phyloP scores from a whole-genome alignment of 2,797 vertebrate genomes.

The Avahi laniger region DNA sequence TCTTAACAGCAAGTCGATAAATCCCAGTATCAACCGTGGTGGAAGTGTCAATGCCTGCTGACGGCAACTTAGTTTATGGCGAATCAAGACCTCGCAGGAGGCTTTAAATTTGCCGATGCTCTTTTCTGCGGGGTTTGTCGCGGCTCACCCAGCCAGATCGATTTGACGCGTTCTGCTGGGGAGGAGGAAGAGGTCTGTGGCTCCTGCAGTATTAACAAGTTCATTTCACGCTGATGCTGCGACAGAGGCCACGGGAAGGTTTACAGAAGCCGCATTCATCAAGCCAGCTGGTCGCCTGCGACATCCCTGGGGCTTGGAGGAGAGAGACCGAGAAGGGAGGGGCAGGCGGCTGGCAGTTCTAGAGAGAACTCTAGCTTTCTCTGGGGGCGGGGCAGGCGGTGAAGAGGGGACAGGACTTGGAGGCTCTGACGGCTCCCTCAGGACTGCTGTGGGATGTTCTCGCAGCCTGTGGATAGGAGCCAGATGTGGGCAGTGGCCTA shows the following conservation, averaged over 20 bases:
- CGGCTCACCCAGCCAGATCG: conserved; percentile 63
- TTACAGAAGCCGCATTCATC: conserved; percentile 59
- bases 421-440: not conserved
- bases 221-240: conserved; percentile 70
- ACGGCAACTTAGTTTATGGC: conserved; percentile 72
- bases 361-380: not conserved
- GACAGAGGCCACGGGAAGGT: conserved; percentile 56
- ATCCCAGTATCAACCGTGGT: conserved; percentile 57
- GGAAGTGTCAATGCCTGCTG: conserved; percentile 62
- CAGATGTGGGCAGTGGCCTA: not conserved
- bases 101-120: conserved; percentile 67
- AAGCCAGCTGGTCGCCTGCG: conserved; percentile 22
- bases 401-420: not conserved
- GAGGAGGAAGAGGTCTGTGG: conserved; percentile 64
- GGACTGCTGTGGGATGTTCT: not conserved
- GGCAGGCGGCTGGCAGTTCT: not conserved
- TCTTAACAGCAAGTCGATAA: conserved; percentile 72
- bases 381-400: not conserved
- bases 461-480: not conserved
- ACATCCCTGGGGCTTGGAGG: conserved; percentile 41
- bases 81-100: conserved; percentile 60
- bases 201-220: conserved; percentile 71
- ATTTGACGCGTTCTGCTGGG: conserved; percentile 2
- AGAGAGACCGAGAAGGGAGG: not conserved
- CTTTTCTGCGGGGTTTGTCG: conserved; percentile 58